These are phyloP conservation scores for Decapterus maruadsi DNA, from an alignment of 2,797 vertebrate species.

Conservation along the genomic window DNA sequence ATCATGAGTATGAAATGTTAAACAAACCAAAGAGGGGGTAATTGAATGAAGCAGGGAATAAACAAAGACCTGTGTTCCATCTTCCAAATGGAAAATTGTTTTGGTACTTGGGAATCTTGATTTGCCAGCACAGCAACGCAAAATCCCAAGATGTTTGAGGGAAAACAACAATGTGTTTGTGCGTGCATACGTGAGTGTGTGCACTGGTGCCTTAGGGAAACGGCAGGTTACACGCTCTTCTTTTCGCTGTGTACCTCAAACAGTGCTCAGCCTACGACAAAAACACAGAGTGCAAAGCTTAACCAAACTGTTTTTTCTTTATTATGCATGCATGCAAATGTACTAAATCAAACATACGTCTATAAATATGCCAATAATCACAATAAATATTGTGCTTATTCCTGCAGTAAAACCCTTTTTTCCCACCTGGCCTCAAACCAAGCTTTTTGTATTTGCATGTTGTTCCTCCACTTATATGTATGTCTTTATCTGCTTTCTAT, in stretches of 20 bases:
- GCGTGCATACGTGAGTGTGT: slow-evolving; percentile 27
- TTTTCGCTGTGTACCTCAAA: slow-evolving; percentile 46
- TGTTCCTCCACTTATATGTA: too few relatives aligned
- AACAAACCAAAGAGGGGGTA: slow-evolving; percentile 81
- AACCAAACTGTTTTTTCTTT: slow-evolving; percentile 47
- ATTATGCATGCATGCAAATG: slow-evolving; percentile 53
- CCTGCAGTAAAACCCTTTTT: slow-evolving; percentile 27
- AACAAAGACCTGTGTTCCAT: slow-evolving; percentile 78
- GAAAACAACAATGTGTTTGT: slow-evolving; percentile 53
- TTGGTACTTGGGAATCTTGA: slow-evolving; percentile 69
- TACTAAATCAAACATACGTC: slow-evolving; percentile 50
- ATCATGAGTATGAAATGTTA: slow-evolving; percentile 80
- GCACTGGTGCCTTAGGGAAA: slow-evolving; percentile 37
- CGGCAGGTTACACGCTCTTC: slow-evolving; percentile 28
- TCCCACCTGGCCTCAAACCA: slow-evolving; percentile 28
- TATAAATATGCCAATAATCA: slow-evolving; percentile 27
- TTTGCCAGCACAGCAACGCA: slow-evolving; percentile 59
- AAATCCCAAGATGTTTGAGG: slow-evolving; percentile 59
- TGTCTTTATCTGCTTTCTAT: too few relatives aligned
- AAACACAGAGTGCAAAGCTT: slow-evolving; percentile 57
- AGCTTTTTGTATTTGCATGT: neutral
- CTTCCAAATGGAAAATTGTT: slow-evolving; percentile 76
- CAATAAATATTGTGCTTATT: slow-evolving; percentile 21
- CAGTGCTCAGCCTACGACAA: slow-evolving; percentile 50
- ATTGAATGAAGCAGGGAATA: slow-evolving; percentile 83